Conservation (phyloP, 2,113 vertebrate species). For the Varanus komodoensis region DNA sequence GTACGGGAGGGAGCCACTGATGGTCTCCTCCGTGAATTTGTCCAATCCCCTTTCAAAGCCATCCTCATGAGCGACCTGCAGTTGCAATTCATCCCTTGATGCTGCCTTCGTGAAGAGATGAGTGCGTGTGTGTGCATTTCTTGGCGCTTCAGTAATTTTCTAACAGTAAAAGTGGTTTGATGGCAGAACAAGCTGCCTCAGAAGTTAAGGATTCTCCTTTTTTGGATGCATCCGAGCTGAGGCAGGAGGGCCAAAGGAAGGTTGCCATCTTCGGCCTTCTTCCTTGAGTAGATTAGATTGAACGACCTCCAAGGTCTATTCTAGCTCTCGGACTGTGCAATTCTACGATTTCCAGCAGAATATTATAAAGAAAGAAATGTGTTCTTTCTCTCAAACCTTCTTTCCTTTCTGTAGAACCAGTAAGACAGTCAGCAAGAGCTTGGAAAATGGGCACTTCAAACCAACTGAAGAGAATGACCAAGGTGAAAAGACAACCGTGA, state of each 20-base stretch:
- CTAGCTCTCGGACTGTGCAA: neutral
- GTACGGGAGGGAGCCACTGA: no score
- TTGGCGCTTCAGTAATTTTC: no score
- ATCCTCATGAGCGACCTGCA: no score
- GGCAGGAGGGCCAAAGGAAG: neutral
- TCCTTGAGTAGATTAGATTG: neutral
- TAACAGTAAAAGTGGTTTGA: no score
- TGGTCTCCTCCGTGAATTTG: no score
- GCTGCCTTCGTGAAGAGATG: neutral
- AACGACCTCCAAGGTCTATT: neutral
- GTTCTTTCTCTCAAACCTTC: slow-evolving; percentile 4
- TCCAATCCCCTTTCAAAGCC: no score
- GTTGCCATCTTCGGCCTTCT: neutral
- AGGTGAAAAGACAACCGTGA: slow-evolving; percentile 35
- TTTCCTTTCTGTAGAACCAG: slow-evolving; percentile 37
- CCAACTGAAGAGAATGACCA: slow-evolving; percentile 24
- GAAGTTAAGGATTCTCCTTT: neutral
- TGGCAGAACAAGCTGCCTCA: no score
- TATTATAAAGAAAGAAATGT: rapidly evolving
- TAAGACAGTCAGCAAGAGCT: slow-evolving; percentile 10
- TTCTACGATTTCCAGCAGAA: neutral
- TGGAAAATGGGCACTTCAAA: slow-evolving; percentile 40
- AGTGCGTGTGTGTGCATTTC: no score
- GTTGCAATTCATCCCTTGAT: neutral
- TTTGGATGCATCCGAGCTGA: neutral